Base-by-base conservation (phyloP, 1,140 invertebrate species). In the Macrosteles quadrilineatus region DNA sequence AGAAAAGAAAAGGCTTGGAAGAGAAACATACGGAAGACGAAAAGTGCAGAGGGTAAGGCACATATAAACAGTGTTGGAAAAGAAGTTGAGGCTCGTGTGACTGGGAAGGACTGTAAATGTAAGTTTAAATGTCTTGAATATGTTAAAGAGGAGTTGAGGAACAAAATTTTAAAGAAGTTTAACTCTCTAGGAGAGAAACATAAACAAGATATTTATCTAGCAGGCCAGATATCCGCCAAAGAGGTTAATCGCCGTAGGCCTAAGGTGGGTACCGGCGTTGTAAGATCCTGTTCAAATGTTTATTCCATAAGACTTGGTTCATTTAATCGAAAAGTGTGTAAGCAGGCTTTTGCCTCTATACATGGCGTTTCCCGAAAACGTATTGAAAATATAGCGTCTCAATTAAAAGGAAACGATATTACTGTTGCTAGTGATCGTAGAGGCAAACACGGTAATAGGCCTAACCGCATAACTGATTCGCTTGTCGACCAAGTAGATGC, bases 271-370 rank as follows among this genome's bases (percentile, higher is more conserved):
- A 55, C 9, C 9, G 19, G 36, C 36, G 6, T 17, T 40, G 17
- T 9, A 17, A 6, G 36, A 40, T 9, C 6, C 17, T 40, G 6
- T 21, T 11, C 50, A 25, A 55, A 55, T 55, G 50, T 55, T 21
- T 55, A 55, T 25, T 11, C 6, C 36, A 40, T 40, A 9, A 40
- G 36, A 17, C 36, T 9, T 9, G 36, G 36, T 40, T 9, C 36
- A 40, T 55, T 9, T 55, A 19, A 55, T 55, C 50, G 50, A 19
- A 55, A 55, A 55, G 50, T 55, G 9, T 55, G 50, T 21, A 55
- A 55, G 50, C 9, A 55, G 19, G 50, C 19, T 9, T 55, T 55
- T 55, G 17, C 50, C 19, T 55, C 50, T 55, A 11, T 55, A 11
- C 50, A 55, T 55, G 50, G 50, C 4, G 19, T 55, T 21, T 55